Conservation (phyloP, 2,113 vertebrate species). For the Callorhinus ursinus region DNA sequence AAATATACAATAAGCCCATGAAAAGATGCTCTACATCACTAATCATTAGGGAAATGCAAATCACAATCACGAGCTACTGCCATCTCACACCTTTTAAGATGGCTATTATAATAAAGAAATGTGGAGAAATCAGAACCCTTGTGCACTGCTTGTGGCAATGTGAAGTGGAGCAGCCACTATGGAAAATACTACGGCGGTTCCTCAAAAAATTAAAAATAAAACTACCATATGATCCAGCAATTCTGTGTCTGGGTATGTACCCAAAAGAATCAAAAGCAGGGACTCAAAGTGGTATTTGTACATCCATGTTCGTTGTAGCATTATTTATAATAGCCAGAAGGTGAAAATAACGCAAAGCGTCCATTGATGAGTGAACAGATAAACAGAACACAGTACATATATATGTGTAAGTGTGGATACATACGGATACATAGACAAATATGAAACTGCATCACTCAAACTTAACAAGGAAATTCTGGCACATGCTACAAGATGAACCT, state of each 20-base stretch:
- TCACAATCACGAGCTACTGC: neutral
- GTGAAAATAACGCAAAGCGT: neutral
- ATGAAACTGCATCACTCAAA: neutral
- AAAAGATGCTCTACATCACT: neutral
- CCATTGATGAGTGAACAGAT: neutral
- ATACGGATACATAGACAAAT: neutral
- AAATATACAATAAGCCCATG: neutral
- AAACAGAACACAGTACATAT: neutral
- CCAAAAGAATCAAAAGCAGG: slow-evolving; percentile 18
- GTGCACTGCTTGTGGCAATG: neutral
- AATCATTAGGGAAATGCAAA: slow-evolving; percentile 10
- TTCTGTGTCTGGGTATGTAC: neutral
- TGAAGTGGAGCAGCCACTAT: neutral
- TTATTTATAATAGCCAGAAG: neutral
- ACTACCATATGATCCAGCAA: neutral
- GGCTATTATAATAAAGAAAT: neutral
- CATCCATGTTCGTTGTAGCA: neutral
- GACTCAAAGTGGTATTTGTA: neutral
- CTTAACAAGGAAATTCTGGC: slow-evolving; percentile 15
- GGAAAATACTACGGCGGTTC: neutral
- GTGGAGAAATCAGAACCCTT: neutral
- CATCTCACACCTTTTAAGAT: neutral
- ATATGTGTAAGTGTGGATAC: rapidly evolving
- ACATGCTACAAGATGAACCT: neutral
- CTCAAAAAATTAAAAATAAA: neutral